Evolutionary conservation across 2,888 invertebrate species (phyloP).

Genomic region (Stenichneumon culpator): DNA sequence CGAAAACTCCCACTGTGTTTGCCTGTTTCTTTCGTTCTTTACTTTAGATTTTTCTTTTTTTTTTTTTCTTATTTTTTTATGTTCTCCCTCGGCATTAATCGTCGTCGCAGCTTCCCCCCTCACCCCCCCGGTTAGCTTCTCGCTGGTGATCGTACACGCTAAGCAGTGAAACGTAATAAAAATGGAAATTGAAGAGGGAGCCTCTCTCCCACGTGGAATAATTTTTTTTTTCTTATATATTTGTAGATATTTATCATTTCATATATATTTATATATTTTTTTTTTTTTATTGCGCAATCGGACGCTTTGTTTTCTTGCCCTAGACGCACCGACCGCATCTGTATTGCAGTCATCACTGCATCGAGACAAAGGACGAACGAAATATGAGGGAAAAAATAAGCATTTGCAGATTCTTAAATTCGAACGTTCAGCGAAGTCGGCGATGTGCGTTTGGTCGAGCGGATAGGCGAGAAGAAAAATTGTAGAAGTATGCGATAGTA

Average conservation of each 20-base stretch:
- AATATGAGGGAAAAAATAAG: not conserved
- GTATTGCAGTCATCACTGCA: not conserved
- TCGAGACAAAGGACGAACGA: conserved; percentile 7
- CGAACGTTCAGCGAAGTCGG: not conserved
- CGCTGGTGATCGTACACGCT: conserved; percentile 41
- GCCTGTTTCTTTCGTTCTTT: conserved; percentile 23
- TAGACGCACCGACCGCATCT: not conserved
- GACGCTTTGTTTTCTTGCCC: conserved; percentile 42
- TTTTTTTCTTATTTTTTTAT: conserved; percentile 46
- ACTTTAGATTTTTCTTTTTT: conserved; percentile 35
- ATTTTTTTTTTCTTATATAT: conserved; percentile 15
- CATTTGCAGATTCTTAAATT: not conserved
- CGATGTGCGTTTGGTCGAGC: not conserved
- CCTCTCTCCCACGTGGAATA: conserved; percentile 23
- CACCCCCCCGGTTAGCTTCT: not conserved
- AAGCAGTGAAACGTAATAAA: conserved; percentile 21
- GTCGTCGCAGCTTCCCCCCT: conserved; percentile 21
- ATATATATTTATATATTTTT: not conserved
- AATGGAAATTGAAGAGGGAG: conserved; percentile 14
- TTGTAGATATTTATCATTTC: not conserved
- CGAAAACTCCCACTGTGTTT: conserved; percentile 63
- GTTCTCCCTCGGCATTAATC: conserved; percentile 26
- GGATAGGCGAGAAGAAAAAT: not conserved
- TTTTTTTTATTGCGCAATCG: conserved; percentile 32
- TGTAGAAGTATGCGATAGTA: not conserved